These are phyloP conservation scores for Calameuta pallipes DNA, from an alignment of 2,888 invertebrate genomes.

Conservation along the genomic window DNA sequence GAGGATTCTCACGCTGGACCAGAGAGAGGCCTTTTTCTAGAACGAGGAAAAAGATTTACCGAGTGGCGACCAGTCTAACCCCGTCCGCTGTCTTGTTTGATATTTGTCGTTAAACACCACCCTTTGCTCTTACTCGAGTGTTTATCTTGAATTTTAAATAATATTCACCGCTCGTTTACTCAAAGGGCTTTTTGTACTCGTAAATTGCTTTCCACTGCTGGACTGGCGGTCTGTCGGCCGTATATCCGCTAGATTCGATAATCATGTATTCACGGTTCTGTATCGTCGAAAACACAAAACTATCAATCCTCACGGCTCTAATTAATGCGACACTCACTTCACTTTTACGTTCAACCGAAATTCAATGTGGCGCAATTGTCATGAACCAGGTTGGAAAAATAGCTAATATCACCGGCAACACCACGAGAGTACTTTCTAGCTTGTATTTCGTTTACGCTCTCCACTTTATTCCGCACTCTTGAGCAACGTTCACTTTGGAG, in stretches of 20 bases:
- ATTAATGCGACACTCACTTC: neutral
- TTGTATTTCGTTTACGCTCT: neutral
- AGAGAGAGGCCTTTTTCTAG: neutral
- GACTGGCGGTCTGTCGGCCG: neutral
- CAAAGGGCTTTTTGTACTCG: neutral
- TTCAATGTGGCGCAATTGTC: neutral
- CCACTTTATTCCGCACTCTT: neutral
- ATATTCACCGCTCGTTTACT: constrained; percentile 11
- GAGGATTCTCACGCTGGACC: neutral
- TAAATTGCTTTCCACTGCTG: neutral
- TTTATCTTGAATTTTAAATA: constrained; percentile 36
- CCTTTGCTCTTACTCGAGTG: constrained; percentile 26
- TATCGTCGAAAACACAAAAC: neutral
- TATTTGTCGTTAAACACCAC: constrained; percentile 45
- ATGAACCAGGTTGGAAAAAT: neutral
- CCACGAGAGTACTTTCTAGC: neutral
- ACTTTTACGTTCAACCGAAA: neutral
- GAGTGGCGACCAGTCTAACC: neutral
- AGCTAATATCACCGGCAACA: neutral
- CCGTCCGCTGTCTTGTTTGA: constrained; percentile 11
- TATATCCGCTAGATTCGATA: neutral
- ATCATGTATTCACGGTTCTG: neutral
- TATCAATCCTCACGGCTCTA: neutral
- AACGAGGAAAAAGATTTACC: neutral
- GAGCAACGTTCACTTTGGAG: neutral